Percentiles rank a stretch among this genome's conserved stretches.
Evolutionary conservation across 2,113 vertebrate species (phyloP).

Genomic region (Phrynosoma platyrhinos): DNA sequence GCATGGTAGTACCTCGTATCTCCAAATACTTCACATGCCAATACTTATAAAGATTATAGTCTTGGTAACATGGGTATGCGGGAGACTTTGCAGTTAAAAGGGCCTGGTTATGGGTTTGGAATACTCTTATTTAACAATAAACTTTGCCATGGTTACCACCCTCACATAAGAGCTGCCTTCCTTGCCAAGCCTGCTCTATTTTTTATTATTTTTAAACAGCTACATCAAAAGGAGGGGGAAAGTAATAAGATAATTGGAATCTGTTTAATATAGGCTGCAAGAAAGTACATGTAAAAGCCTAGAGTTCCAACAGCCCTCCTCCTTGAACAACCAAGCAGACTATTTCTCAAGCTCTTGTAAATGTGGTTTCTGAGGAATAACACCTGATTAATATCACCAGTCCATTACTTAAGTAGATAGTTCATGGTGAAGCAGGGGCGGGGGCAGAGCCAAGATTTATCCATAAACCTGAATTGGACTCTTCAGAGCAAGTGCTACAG

Average conservation of each 20-base stretch:
- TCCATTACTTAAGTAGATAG: slow-evolving; percentile 63
- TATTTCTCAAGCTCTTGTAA: slow-evolving; percentile 57
- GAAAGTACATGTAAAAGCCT: slow-evolving; percentile 64
- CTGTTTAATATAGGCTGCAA: slow-evolving; percentile 63
- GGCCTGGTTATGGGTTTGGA: slow-evolving; percentile 44
- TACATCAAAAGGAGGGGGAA: slow-evolving; percentile 73
- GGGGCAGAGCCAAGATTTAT: slow-evolving; percentile 55
- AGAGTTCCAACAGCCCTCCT: slow-evolving; percentile 39
- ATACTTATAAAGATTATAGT: slow-evolving; percentile 4
- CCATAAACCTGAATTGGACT: slow-evolving; percentile 39
- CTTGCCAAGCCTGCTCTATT: slow-evolving; percentile 50
- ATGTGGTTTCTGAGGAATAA: slow-evolving; percentile 65
- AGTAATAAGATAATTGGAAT: slow-evolving; percentile 68
- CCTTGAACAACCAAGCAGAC: slow-evolving; percentile 51
- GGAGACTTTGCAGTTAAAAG: slow-evolving; percentile 26
- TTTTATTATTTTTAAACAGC: background rate
- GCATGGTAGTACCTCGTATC: slow-evolving; percentile 40
- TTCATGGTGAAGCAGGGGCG: slow-evolving; percentile 32
- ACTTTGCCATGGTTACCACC: slow-evolving; percentile 66
- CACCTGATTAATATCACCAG: slow-evolving; percentile 64
- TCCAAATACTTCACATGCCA: slow-evolving; percentile 47
- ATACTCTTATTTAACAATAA: slow-evolving; percentile 64
- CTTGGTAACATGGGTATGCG: slow-evolving; percentile 32
- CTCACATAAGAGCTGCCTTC: slow-evolving; percentile 47
- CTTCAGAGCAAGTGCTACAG: slow-evolving; percentile 6